Percentiles rank a stretch among this genome's conserved stretches.
phyloP scores from a whole-genome alignment of 2,888 invertebrate species.

The Uloborus plumipes region DNA sequence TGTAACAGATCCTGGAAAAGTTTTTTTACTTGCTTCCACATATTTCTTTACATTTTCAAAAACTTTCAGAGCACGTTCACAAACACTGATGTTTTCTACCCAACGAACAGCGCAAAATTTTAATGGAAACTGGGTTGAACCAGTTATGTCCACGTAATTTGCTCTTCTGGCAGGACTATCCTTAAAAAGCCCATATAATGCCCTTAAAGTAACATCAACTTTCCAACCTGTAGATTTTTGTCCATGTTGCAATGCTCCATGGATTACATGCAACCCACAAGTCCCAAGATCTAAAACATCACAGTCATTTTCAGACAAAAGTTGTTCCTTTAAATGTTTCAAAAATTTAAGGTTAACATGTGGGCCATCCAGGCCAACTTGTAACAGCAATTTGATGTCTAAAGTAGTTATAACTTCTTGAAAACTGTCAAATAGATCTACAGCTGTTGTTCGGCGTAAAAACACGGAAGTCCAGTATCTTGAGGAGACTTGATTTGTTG shows the following conservation, averaged over 20 bases:
- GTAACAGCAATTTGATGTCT: background rate
- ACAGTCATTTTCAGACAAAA: background rate
- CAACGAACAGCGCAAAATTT: conserved; percentile 8
- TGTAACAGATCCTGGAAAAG: background rate
- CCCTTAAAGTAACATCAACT: background rate
- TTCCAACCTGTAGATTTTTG: conserved; percentile 9
- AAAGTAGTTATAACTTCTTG: background rate
- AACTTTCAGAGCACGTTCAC: background rate
- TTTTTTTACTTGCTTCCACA: background rate
- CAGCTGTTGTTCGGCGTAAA: background rate
- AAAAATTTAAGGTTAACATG: background rate
- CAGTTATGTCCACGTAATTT: background rate
- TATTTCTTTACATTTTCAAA: conserved; percentile 5
- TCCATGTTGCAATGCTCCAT: conserved; percentile 10
- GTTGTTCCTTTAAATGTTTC: background rate
- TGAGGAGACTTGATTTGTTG: background rate
- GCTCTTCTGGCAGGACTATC: conserved; percentile 10
- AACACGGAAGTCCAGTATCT: background rate
- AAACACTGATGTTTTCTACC: conserved; percentile 19
- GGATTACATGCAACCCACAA: conserved; percentile 18
- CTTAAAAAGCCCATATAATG: conserved; percentile 11
- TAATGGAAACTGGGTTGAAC: background rate
- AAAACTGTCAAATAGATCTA: background rate
- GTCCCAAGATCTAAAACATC: conserved; percentile 1
- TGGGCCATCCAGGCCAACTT: background rate